Conservation (phyloP, 2,113 vertebrate genomes). For the Eurypyga helias region DNA sequence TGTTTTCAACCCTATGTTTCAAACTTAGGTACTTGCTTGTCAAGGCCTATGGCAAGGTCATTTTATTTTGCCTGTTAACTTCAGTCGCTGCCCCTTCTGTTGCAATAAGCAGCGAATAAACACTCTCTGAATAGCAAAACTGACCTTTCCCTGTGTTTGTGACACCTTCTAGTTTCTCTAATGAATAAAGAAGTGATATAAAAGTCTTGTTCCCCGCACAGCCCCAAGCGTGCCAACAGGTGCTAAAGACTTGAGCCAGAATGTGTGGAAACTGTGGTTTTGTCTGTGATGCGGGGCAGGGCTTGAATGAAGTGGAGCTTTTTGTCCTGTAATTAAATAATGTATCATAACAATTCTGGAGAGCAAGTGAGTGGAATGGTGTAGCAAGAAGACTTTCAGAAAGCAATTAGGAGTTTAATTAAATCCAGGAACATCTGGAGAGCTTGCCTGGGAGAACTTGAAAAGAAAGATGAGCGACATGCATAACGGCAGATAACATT, state of each 20-base stretch:
- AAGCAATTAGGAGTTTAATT: slow-evolving; percentile 30
- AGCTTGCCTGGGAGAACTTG: slow-evolving; percentile 22
- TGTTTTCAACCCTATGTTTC: background rate
- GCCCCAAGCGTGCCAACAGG: background rate
- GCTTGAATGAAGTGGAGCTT: background rate
- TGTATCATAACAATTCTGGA: background rate
- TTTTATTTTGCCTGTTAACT: background rate
- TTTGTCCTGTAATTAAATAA: slow-evolving; percentile 25
- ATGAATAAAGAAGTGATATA: background rate
- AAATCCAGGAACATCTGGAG: slow-evolving; percentile 40
- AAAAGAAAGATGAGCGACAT: background rate
- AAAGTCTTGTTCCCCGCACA: background rate
- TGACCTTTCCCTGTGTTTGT: background rate
- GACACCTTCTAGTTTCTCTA: background rate
- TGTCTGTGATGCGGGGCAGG: background rate
- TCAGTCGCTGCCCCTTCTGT: background rate
- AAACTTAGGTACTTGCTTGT: accelerated
- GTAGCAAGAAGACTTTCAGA: background rate
- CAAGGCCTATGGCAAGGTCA: background rate
- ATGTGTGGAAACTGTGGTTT: background rate
- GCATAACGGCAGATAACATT: background rate
- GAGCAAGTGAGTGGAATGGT: background rate
- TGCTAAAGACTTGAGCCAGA: background rate
- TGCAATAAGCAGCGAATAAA: background rate
- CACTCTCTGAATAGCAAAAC: background rate